phyloP scores from a whole-genome alignment of 2,888 invertebrate species.

The Coelinius sp. region DNA sequence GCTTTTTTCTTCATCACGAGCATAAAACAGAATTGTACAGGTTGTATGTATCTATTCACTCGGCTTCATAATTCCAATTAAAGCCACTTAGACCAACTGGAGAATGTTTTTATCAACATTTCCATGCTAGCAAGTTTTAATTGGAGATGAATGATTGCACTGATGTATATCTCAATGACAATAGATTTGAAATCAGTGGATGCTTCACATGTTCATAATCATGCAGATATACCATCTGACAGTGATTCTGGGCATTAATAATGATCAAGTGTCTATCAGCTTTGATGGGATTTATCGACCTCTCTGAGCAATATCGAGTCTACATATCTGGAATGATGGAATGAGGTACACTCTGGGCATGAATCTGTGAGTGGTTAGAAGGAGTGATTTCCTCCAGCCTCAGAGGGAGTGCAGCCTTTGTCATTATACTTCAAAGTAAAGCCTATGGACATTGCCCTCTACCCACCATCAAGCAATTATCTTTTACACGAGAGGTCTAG shows the following conservation, averaged over 20 bases:
- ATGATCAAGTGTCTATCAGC: too few relatives aligned
- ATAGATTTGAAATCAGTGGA: too few relatives aligned
- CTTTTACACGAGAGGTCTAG: neutral
- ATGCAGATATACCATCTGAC: too few relatives aligned
- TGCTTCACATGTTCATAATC: too few relatives aligned
- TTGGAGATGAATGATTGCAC: constrained; percentile 5
- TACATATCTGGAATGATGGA: neutral
- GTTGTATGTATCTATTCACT: neutral
- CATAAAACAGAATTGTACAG: neutral
- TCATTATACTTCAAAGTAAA: constrained; percentile 50
- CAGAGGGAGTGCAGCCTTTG: constrained; percentile 38
- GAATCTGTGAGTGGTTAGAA: constrained; percentile 1
- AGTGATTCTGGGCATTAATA: too few relatives aligned
- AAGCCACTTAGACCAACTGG: neutral
- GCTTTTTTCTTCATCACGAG: neutral
- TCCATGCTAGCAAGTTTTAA: constrained; percentile 26
- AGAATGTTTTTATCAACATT: constrained; percentile 2
- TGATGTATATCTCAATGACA: neutral
- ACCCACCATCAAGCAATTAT: constrained; percentile 4
- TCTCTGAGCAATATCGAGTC: neutral
- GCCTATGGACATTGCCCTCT: constrained; percentile 24
- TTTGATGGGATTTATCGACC: neutral
- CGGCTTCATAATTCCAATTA: neutral
- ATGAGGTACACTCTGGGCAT: neutral
- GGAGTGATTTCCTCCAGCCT: constrained; percentile 26